These are phyloP conservation scores for Oreochromis mossambicus DNA, from an alignment of 2,797 vertebrate genomes.

Conservation along the genomic window DNA sequence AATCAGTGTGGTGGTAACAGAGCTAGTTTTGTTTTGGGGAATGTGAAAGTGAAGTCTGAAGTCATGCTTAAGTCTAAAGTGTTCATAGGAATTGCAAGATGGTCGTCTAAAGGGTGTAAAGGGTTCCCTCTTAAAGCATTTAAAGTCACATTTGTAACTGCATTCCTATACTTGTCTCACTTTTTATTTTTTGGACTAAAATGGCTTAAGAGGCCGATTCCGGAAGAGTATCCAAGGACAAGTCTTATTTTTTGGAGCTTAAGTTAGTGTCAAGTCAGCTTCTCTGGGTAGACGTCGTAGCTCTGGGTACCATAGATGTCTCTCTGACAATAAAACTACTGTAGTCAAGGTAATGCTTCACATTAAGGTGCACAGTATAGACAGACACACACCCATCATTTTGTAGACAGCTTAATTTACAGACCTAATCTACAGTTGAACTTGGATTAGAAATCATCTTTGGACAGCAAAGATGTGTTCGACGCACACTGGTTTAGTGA, in stretches of 20 bases:
- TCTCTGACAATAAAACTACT: constrained; percentile 17
- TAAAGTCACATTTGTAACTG: not conserved
- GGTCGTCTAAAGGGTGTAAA: not conserved
- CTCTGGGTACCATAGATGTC: constrained; percentile 6
- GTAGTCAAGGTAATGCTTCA: constrained; percentile 41
- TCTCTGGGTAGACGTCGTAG: not conserved
- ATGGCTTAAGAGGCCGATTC: not conserved
- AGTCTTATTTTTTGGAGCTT: not conserved
- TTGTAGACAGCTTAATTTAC: constrained; percentile 45
- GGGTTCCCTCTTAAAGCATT: not conserved
- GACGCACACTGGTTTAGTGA: not conserved
- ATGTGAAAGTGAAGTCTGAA: constrained; percentile 4
- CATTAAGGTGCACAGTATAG: constrained; percentile 49
- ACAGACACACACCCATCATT: constrained; percentile 41
- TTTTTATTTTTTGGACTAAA: not conserved
- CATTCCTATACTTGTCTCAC: not conserved
- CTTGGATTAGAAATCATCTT: constrained; percentile 2
- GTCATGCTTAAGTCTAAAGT: not conserved
- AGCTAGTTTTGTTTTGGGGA: constrained; percentile 1
- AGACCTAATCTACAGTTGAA: constrained; percentile 50
- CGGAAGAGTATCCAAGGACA: not conserved
- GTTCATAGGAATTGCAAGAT: not conserved
- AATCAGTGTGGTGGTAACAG: not conserved
- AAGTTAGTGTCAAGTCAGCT: not conserved
- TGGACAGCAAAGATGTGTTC: not conserved